Base-by-base conservation (phyloP, 2,888 invertebrate species). In the Drosophila multiciliata region DNA sequence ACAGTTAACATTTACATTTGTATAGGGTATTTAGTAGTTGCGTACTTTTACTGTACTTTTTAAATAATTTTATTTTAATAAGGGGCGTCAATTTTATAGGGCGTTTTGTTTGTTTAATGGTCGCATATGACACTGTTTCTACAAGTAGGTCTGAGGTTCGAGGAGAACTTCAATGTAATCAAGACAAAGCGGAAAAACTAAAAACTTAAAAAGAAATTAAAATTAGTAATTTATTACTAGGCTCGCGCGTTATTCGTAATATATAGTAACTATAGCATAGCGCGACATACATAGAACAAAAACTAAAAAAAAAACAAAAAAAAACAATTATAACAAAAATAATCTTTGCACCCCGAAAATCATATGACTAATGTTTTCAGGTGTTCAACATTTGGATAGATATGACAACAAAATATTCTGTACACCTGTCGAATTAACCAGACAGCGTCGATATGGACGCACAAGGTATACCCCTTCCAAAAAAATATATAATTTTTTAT, bases 281-380 rank as follows among this genome's bases (percentile, higher is more conserved):
- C 75, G 75, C 75, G 62, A 69, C 65, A 23, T 52, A 60, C 70
- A 69, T 75, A 69, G 53, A 11, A 32, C 17, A 59, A 20, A 40
- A 42, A 12, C 1, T 8, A 11, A 12, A 36, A 50, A 6, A 72
- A 50, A 50, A 29, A 15, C 42, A 35, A 15, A 5, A 38, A 52
- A 49, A 48, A 72, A 55, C 52, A 58, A 68, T 59, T 49, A 59
- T 48, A 48, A 32, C 48, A 53, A 33, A 60, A 60, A 45, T 61
- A 77, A 76, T 66, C 74, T 79, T 82, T 67, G 79, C 49, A 81
- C 78, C 60, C 35, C 49, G 53, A 65, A 62, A 67, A 55, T 59
- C 66, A 63, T 66, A 79, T 79, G 79, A 79, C 78, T 82, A 79
- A 79, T 73, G 50, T 49, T 40, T 66, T 60, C 79, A 79, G 79